Conservation (phyloP, 2,797 vertebrate species). For the Brachyalestes nurse region DNA sequence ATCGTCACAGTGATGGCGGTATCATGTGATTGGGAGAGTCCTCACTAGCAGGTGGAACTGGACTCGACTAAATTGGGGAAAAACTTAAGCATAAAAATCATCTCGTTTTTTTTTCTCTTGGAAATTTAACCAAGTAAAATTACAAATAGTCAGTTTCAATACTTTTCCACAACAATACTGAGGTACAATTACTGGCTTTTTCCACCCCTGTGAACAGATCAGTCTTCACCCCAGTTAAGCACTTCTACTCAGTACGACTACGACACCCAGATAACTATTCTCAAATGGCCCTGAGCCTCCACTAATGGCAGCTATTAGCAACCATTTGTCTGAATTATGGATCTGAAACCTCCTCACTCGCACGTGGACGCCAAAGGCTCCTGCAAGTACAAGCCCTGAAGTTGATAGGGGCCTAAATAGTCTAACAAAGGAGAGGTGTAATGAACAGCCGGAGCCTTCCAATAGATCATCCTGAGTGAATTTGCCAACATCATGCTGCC, state of each 20-base stretch:
- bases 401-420: constrained; percentile 73
- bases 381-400: constrained; percentile 32
- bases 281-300: constrained; percentile 34
- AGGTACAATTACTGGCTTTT: too few species aligned
- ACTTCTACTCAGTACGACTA: not conserved
- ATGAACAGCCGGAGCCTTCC: constrained; percentile 67
- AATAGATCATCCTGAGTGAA: constrained; percentile 77
- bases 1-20: too few species aligned
- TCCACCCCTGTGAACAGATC: not conserved
- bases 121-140: too few species aligned
- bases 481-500: constrained; percentile 73
- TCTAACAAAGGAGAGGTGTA: constrained; percentile 72
- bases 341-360: constrained; percentile 26
- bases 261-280: constrained; percentile 28
- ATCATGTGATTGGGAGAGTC: too few species aligned
- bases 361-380: constrained; percentile 51
- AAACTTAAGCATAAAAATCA: too few species aligned
- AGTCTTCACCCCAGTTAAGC: not conserved
- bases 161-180: too few species aligned
- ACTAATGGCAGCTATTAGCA: constrained; percentile 46
- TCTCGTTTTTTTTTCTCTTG: too few species aligned
- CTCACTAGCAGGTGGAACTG: too few species aligned
- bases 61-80: too few species aligned
- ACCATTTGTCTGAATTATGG: constrained; percentile 35
- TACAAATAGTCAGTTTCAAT: too few species aligned